A percentile compares a stretch with the other conserved stretches of the same genome.
phyloP scores from a whole-genome alignment of 2,113 vertebrate species.

The Pelmatolapia mariae region DNA sequence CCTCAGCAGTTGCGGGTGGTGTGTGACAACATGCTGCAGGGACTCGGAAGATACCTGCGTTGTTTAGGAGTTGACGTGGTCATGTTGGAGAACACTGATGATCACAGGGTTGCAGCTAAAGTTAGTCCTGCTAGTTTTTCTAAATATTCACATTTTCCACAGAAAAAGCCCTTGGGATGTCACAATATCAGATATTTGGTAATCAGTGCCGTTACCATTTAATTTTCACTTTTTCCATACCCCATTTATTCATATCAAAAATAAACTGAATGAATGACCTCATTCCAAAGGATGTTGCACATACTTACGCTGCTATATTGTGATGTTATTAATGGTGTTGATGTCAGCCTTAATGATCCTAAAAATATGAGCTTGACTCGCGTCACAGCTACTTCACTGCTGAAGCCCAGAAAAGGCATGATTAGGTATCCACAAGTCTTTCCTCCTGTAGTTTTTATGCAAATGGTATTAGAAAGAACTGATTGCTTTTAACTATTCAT shows the following conservation, averaged over 20 bases:
- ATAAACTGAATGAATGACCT: neutral
- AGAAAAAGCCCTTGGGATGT: neutral
- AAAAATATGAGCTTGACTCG: neutral
- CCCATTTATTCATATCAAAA: neutral
- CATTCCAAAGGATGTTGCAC: neutral
- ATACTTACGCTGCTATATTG: neutral
- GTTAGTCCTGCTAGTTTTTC: conserved; percentile 48
- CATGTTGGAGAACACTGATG: conserved; percentile 75
- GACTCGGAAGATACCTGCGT: conserved; percentile 82
- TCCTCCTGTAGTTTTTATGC: neutral
- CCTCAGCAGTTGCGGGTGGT: conserved; percentile 77
- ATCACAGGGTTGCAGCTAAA: conserved; percentile 80
- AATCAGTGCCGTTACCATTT: neutral
- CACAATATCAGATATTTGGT: neutral
- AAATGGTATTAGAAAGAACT: neutral
- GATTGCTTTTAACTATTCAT: neutral
- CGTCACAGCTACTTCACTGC: neutral
- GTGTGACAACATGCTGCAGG: conserved; percentile 88
- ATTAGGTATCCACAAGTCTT: neutral
- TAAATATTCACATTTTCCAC: neutral
- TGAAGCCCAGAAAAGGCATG: neutral
- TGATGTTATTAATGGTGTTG: neutral
- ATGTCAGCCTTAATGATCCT: neutral
- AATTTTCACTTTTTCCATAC: neutral
- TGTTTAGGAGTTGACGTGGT: conserved; percentile 79